A percentile compares a stretch with the other conserved stretches of the same genome.
These are phyloP conservation scores for Odontophorus gujanensis DNA, from an alignment of 2,113 vertebrate genomes.

Conservation along the genomic window DNA sequence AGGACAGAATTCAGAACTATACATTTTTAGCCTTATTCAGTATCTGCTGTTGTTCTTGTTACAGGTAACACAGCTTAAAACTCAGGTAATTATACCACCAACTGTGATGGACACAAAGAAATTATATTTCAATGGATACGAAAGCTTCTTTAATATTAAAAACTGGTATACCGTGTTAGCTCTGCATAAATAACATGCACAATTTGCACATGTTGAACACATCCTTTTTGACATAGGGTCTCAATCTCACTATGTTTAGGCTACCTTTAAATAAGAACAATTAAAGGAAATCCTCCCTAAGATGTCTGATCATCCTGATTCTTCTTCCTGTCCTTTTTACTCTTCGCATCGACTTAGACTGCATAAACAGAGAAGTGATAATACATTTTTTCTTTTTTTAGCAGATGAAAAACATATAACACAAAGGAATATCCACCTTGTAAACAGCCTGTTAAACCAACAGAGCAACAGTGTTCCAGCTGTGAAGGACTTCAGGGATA, in stretches of 20 bases:
- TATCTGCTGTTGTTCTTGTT: not conserved
- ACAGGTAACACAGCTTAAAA: not conserved
- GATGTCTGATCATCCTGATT: not conserved
- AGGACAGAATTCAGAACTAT: not conserved
- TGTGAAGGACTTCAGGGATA: not conserved
- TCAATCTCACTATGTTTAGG: not conserved
- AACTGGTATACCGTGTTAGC: not conserved
- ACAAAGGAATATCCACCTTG: not conserved
- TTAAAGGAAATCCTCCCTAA: not conserved
- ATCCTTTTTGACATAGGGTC: not conserved
- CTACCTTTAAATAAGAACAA: not conserved
- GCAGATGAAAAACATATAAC: not conserved
- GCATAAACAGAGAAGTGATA: not conserved
- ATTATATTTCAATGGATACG: not conserved
- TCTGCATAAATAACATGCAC: not conserved
- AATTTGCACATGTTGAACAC: rapidly evolving
- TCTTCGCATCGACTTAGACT: not conserved
- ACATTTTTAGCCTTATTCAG: not conserved
- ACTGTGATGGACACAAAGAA: not conserved
- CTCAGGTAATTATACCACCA: not conserved
- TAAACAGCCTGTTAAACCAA: not conserved
- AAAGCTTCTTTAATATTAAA: not conserved
- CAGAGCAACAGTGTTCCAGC: not conserved
- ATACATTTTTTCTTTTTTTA: not conserved
- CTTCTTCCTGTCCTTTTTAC: not conserved